Evolutionary conservation across 2,797 vertebrate genomes (phyloP).

Genomic region (Pipistrellus nathusii): DNA sequence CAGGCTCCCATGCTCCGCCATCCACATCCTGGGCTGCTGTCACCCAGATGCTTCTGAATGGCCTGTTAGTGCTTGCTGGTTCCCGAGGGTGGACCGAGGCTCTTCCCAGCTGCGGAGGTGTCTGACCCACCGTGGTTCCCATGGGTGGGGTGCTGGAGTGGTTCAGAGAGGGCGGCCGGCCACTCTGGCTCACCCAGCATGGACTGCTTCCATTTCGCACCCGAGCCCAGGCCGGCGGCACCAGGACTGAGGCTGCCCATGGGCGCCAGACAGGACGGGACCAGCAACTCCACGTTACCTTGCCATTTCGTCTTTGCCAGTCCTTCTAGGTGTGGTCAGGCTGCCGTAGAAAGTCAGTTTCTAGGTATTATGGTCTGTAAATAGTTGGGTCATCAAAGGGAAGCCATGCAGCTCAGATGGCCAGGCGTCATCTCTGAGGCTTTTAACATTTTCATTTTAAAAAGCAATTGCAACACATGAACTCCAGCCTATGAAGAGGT

Average conservation of each 20-base stretch:
- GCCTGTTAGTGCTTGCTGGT: slow-evolving; percentile 47
- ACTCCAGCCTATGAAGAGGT: slow-evolving; percentile 45
- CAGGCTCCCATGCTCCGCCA: slow-evolving; percentile 36
- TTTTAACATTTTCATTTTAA: slow-evolving; percentile 59
- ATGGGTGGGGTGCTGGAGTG: slow-evolving; percentile 39
- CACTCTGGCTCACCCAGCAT: not conserved
- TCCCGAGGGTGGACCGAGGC: slow-evolving; percentile 4
- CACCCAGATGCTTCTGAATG: not conserved
- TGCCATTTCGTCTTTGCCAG: not conserved
- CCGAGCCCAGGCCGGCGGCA: not conserved
- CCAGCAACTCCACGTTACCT: slow-evolving; percentile 42
- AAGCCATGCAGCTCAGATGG: not conserved
- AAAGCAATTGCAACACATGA: slow-evolving; percentile 18
- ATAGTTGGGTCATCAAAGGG: slow-evolving; percentile 74
- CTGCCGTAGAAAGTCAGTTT: not conserved
- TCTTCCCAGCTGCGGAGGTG: slow-evolving; percentile 40
- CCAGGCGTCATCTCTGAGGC: slow-evolving; percentile 64
- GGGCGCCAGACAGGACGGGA: slow-evolving; percentile 56
- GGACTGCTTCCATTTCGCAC: not conserved
- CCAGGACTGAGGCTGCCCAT: slow-evolving; percentile 42
- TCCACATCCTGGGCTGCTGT: accelerated
- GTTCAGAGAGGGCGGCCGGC: not conserved
- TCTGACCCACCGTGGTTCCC: slow-evolving; percentile 20
- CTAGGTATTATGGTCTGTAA: slow-evolving; percentile 59
- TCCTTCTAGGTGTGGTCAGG: not conserved